Conservation (phyloP, 2,797 vertebrate genomes). For the Sebastes reedi region DNA sequence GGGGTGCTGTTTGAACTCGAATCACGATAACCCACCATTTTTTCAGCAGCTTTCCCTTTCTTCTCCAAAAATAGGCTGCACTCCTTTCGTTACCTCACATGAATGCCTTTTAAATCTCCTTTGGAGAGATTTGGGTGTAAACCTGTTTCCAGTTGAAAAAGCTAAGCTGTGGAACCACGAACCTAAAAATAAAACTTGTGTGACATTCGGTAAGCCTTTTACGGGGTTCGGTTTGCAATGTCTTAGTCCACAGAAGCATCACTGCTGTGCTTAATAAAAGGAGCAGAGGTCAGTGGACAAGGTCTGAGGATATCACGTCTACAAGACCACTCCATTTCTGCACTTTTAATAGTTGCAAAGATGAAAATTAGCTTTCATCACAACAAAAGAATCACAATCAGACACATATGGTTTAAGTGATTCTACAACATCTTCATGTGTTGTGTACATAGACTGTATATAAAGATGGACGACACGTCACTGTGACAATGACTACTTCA, state of each 20-base stretch:
- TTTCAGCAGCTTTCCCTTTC: constrained; percentile 46
- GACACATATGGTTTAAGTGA: background rate
- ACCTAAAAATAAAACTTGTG: constrained; percentile 67
- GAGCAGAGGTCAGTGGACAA: background rate
- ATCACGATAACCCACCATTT: constrained; percentile 36
- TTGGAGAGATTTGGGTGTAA: constrained; percentile 72
- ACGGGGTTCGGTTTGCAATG: constrained; percentile 21
- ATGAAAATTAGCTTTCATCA: background rate
- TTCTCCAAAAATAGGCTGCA: constrained; percentile 63
- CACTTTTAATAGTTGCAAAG: background rate
- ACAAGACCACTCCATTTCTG: background rate
- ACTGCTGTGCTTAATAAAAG: constrained; percentile 1
- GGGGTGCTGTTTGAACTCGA: constrained; percentile 38
- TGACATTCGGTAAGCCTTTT: constrained; percentile 54
- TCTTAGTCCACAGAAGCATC: constrained; percentile 9
- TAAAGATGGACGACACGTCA: background rate
- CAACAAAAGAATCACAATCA: background rate
- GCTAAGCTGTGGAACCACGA: constrained; percentile 64
- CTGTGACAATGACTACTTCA: background rate
- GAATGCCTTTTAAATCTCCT: constrained; percentile 71
- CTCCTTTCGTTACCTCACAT: constrained; percentile 59
- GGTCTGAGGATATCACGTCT: background rate
- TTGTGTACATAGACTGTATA: background rate
- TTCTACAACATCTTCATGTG: background rate
- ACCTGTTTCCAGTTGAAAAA: constrained; percentile 72